Evolutionary conservation across 2,797 vertebrate species (phyloP).

Genomic region (Pseudochirops cupreus): DNA sequence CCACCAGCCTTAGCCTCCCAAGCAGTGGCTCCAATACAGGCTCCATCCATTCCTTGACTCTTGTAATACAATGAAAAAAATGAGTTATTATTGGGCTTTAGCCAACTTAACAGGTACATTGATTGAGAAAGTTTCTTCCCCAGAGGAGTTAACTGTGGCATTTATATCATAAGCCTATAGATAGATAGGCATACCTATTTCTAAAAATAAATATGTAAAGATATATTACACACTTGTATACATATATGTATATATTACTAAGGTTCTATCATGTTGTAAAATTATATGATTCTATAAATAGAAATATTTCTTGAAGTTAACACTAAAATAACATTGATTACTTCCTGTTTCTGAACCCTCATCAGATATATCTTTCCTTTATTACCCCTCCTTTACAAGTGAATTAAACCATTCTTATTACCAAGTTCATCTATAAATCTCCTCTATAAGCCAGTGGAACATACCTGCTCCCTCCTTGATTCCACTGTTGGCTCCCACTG

Average conservation of each 20-base stretch:
- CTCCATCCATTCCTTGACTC: background rate
- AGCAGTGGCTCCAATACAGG: background rate
- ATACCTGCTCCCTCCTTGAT: background rate
- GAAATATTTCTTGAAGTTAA: background rate
- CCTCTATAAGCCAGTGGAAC: background rate
- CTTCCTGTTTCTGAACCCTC: background rate
- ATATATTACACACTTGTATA: background rate
- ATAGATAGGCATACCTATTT: background rate
- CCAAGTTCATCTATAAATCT: background rate
- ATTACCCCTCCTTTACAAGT: background rate
- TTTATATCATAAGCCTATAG: background rate
- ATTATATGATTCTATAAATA: background rate
- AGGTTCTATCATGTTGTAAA: background rate
- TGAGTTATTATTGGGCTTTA: background rate
- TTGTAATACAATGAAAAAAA: conserved; percentile 7
- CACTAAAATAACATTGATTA: background rate
- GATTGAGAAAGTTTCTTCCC: background rate
- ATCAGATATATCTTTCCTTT: background rate
- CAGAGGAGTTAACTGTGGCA: background rate
- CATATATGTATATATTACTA: background rate
- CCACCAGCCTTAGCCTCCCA: background rate
- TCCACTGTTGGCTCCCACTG: background rate
- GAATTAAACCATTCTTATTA: background rate
- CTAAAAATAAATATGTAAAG: background rate
- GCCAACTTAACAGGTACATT: background rate